phyloP scores from a whole-genome alignment of 2,888 invertebrate species.

The Thelaira solivaga region DNA sequence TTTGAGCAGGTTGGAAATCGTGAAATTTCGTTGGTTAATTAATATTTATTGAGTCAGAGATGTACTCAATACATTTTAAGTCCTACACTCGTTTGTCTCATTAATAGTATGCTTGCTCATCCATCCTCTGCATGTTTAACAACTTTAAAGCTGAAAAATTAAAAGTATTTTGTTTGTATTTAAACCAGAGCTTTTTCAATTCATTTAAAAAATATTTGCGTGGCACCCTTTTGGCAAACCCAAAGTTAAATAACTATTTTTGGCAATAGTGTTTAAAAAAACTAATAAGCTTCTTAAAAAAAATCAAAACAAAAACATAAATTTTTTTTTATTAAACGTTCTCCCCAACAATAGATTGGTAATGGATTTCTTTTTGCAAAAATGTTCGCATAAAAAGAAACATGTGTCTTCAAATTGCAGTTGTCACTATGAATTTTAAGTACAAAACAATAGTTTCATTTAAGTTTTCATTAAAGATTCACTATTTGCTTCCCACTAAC shows the following conservation, averaged over 20 bases:
- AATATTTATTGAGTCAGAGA: too few species aligned
- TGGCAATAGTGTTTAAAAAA: conserved; percentile 41
- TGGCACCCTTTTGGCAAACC: conserved; percentile 58
- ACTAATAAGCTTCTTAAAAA: conserved; percentile 22
- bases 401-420: conserved; percentile 52
- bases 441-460: conserved; percentile 19
- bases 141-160: neutral
- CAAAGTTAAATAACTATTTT: conserved; percentile 51
- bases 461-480: conserved; percentile 47
- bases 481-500: conserved; percentile 54
- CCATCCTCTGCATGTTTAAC: neutral
- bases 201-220: conserved; percentile 52
- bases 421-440: conserved; percentile 44
- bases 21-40: too few species aligned
- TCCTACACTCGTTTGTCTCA: neutral
- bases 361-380: conserved; percentile 32
- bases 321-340: conserved; percentile 27
- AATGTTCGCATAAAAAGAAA: conserved; percentile 20
- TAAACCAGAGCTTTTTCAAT: neutral
- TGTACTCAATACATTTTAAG: conserved; percentile 27
- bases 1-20: too few species aligned
- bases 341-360: conserved; percentile 33
- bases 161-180: conserved; percentile 3
- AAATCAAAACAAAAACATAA: neutral
- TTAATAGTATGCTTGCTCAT: conserved; percentile 37